Base-by-base conservation (phyloP, 2,113 vertebrate species). In the Crotalus tigris region DNA sequence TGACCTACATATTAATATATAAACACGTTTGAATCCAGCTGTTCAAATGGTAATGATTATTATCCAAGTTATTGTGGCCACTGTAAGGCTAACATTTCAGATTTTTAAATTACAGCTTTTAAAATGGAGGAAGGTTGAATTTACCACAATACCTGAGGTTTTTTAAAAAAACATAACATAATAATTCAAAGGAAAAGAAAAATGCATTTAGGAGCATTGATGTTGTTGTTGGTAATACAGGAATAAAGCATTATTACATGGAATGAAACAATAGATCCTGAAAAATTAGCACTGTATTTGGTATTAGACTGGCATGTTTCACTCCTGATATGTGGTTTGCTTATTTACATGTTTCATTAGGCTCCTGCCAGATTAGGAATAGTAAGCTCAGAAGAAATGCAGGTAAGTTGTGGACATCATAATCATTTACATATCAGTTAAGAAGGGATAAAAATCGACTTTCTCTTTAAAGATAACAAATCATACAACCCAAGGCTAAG, bases 311-410 rank as follows among this genome's bases (percentile, higher is more conserved):
- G 85, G 15, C 6, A 61, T 44, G 58, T 44, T 10, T 90, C 4
- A 21, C 33, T 1, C n/a, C 6, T 91, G 5, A 49, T 90, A 13
- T 19, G 0, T 53, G 29, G 55, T 61, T 86, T 93, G 21, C n/a
- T 64, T 69, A 69, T 33, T 33, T 51, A 9, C 12, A 44, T 90
- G 5, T 91, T 91, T 58, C 58, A 93, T 51, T 91, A 97, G 94
- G 89, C 95, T 49, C 93, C 95, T 95, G 93, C 85, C 90, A 95
- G 94, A 93, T 69, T 97, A 93, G 96, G 94, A 89, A 90, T 94
- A 90, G 91, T 94, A 91, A 98, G 94, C 89, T 97, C 96, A 92
- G 96, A 96, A 96, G 94, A 98, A 97, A 96, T 94, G 90, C 90
- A 94, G 9, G 93, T 96, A 93, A 95, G 91, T 96, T 87, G 85